phyloP scores from a whole-genome alignment of 2,797 vertebrate species.

The Leucoraja ocellata region DNA sequence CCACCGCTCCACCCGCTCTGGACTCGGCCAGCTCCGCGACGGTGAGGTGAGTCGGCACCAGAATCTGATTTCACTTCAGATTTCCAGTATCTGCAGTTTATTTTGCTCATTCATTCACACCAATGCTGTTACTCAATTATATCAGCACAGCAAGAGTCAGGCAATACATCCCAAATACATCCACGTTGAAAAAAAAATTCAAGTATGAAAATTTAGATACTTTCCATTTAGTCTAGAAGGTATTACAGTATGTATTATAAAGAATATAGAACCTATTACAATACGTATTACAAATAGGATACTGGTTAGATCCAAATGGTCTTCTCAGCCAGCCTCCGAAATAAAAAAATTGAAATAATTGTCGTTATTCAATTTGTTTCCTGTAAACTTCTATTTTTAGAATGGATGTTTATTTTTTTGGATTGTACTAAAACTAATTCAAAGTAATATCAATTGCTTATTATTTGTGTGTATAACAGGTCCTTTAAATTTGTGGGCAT shows the following conservation, averaged over 20 bases:
- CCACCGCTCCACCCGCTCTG: no score
- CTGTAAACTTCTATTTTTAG: neutral
- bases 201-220: neutral
- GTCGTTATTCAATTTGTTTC: neutral
- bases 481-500: neutral
- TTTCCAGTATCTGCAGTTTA: no score
- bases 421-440: neutral
- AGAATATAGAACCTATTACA: neutral
- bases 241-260: neutral
- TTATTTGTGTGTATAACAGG: neutral
- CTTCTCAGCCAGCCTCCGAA: neutral
- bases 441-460: neutral
- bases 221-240: neutral
- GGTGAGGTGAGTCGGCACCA: no score
- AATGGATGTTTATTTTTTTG: neutral
- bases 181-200: neutral
- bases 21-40: no score
- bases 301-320: neutral
- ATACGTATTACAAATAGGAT: neutral
- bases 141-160: neutral
- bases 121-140: neutral
- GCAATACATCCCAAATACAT: neutral
- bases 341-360: neutral
- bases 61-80: no score
- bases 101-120: no score